Percentiles rank a stretch among this genome's conserved stretches.
phyloP scores from a whole-genome alignment of 1,140 invertebrate genomes.

The Sycophila sp. region DNA sequence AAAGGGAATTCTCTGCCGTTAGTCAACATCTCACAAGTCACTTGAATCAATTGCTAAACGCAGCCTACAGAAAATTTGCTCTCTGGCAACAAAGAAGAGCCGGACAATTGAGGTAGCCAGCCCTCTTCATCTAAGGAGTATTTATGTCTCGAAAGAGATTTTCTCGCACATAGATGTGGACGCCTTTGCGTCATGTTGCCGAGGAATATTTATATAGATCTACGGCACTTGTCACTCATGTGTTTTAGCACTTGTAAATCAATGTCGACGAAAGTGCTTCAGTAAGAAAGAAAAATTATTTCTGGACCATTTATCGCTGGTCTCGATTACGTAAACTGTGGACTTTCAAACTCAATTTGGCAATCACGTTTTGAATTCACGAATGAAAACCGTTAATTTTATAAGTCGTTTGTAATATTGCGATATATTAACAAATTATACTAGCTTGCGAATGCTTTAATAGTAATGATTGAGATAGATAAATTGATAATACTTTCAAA shows the following conservation, averaged over 20 bases:
- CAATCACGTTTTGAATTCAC: neutral
- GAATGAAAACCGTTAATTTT: slow-evolving; percentile 14
- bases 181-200: slow-evolving; percentile 23
- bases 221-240: neutral
- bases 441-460: neutral
- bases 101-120: slow-evolving; percentile 73
- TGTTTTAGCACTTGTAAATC: neutral
- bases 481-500: neutral
- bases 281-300: slow-evolving; percentile 18
- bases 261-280: too few relatives aligned
- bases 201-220: slow-evolving; percentile 12
- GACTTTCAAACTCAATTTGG: neutral
- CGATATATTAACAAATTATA: neutral
- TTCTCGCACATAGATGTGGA: slow-evolving; percentile 53
- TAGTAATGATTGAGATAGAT: slow-evolving; percentile 3
- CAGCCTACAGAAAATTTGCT: slow-evolving; percentile 84
- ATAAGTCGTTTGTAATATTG: neutral
- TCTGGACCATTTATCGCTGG: neutral
- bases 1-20: slow-evolving; percentile 80
- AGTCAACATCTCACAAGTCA: slow-evolving; percentile 87
- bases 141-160: slow-evolving; percentile 12
- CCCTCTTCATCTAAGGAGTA: too few relatives aligned
- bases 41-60: slow-evolving; percentile 83
- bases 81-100: slow-evolving; percentile 84
- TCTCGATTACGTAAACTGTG: neutral